Percentiles rank a stretch among this genome's conserved stretches.
These are phyloP conservation scores for Rhinoraja longicauda DNA, from an alignment of 2,797 vertebrate species.

Conservation along the genomic window DNA sequence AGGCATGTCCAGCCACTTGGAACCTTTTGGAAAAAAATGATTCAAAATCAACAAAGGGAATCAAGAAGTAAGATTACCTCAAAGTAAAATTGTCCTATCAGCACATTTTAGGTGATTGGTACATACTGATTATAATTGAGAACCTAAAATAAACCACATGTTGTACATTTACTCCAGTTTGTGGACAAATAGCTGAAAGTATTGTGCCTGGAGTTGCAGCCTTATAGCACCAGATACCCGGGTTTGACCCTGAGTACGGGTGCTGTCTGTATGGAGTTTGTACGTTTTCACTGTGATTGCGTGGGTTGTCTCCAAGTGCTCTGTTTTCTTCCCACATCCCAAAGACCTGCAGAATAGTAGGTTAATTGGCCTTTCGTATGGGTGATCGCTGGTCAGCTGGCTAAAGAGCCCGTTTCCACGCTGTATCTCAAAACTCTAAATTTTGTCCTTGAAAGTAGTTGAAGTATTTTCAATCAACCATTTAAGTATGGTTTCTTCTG, in stretches of 20 bases:
- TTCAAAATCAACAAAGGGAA: background rate
- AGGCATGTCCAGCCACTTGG: background rate
- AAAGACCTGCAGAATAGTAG: too few species aligned
- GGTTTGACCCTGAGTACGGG: too few species aligned
- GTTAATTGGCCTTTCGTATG: too few species aligned
- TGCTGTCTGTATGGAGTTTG: too few species aligned
- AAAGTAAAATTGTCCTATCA: background rate
- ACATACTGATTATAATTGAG: background rate
- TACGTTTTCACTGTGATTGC: too few species aligned
- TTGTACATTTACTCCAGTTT: background rate
- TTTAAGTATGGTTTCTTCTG: background rate
- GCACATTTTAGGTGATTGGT: background rate
- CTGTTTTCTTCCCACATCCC: too few species aligned
- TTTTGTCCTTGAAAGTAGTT: background rate
- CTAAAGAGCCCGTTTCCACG: too few species aligned
- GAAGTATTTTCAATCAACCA: background rate
- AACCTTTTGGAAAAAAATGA: background rate
- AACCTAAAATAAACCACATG: background rate
- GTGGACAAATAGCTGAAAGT: background rate
- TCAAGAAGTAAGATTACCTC: background rate
- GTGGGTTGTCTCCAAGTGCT: too few species aligned
- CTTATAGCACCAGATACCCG: too few species aligned
- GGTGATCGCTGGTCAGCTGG: too few species aligned
- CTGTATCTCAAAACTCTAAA: too few species aligned
- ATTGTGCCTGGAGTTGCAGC: too few species aligned